A percentile compares a stretch with the other conserved stretches of the same genome.
phyloP scores from a whole-genome alignment of 2,888 invertebrate species.

The Tipula lateralis region DNA sequence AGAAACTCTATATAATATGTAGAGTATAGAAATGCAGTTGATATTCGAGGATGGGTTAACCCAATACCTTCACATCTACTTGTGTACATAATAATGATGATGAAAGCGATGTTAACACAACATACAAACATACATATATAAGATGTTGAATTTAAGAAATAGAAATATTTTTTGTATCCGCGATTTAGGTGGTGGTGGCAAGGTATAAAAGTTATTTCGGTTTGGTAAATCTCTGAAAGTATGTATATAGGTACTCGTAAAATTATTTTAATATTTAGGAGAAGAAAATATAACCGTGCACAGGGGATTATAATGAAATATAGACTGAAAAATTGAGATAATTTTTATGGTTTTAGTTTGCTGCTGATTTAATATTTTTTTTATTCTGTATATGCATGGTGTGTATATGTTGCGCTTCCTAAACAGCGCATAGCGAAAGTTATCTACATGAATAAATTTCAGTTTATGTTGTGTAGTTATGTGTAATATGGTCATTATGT shows the following conservation, averaged over 20 bases:
- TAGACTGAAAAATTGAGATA: constrained; percentile 24
- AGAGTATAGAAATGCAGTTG: background rate
- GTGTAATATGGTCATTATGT: too few relatives aligned
- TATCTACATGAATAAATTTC: background rate
- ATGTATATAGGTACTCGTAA: background rate
- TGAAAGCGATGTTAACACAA: background rate
- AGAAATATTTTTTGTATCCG: background rate
- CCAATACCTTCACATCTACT: background rate
- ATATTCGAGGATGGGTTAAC: background rate
- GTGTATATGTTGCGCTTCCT: background rate
- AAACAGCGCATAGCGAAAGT: background rate
- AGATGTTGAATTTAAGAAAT: background rate
- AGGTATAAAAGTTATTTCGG: background rate
- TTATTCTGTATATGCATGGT: background rate
- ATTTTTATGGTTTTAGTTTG: constrained; percentile 14
- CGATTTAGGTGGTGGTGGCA: background rate
- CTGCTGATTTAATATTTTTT: background rate
- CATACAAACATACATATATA: too few relatives aligned
- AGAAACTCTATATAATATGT: background rate
- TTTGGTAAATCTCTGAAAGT: background rate
- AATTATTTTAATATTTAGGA: background rate
- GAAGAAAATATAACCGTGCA: background rate
- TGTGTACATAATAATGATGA: background rate
- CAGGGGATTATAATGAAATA: background rate
- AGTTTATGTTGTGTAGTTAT: too few relatives aligned